Percentiles rank a stretch among this genome's conserved stretches.
These are phyloP conservation scores for Cyphomyrus discorhynchus DNA, from an alignment of 2,113 vertebrate species.

Conservation along the genomic window DNA sequence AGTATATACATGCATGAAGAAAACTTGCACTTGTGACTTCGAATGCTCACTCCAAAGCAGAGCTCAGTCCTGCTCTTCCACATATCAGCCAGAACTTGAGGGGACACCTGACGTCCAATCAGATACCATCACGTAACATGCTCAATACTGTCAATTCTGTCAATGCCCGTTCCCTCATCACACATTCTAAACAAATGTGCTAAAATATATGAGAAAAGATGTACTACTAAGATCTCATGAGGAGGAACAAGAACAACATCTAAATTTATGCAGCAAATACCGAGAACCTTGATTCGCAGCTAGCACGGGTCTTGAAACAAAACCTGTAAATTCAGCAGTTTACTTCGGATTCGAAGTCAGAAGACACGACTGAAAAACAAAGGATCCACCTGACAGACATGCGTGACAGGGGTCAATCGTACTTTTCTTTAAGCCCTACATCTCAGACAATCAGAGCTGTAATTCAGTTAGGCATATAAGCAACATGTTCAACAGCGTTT, in stretches of 20 bases:
- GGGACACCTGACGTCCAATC: neutral
- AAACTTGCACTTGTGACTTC: neutral
- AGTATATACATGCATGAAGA: neutral
- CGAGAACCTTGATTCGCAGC: neutral
- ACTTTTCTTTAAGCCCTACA: neutral
- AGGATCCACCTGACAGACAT: neutral
- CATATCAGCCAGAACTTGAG: neutral
- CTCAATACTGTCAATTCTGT: neutral
- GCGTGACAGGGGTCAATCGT: neutral
- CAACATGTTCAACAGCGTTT: neutral
- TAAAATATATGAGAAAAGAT: neutral
- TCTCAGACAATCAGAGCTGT: neutral
- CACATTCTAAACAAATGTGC: neutral
- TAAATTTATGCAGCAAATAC: neutral
- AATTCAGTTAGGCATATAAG: neutral
- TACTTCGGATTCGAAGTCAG: neutral
- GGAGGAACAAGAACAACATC: neutral
- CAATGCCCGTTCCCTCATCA: neutral
- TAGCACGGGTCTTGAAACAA: neutral
- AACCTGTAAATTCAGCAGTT: neutral
- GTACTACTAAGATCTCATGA: neutral
- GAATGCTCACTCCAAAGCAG: neutral
- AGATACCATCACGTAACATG: neutral
- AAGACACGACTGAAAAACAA: neutral
- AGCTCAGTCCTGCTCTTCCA: neutral